These are phyloP conservation scores for Rhombomys opimus DNA, from an alignment of 2,113 vertebrate species.

Conservation along the genomic window DNA sequence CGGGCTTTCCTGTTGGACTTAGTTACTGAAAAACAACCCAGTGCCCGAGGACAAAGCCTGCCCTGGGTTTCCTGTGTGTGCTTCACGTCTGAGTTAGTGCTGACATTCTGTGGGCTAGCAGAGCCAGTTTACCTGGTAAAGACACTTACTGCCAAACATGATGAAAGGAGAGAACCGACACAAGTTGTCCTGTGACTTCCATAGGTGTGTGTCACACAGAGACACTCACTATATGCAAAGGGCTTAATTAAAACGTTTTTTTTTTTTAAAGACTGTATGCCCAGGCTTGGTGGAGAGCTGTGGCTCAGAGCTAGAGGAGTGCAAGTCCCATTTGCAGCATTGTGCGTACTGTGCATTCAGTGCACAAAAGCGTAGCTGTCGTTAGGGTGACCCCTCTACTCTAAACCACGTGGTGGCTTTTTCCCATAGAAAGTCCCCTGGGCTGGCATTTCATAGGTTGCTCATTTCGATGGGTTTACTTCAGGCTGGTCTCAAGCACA, in stretches of 20 bases:
- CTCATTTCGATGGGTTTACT: background rate
- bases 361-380: background rate
- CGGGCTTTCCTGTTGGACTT: constrained; percentile 56
- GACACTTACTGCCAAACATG: too few species aligned
- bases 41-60: constrained; percentile 9
- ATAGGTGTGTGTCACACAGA: background rate
- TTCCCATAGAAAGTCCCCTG: background rate
- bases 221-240: background rate
- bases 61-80: background rate
- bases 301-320: background rate
- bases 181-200: background rate
- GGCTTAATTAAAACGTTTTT: background rate
- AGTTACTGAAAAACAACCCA: constrained; percentile 13
- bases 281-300: background rate
- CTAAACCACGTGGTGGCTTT: background rate
- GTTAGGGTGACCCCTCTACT: background rate
- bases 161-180: background rate
- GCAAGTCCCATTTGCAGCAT: background rate
- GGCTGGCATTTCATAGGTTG: background rate
- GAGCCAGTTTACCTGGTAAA: background rate
- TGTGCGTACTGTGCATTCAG: background rate
- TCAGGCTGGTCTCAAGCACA: background rate
- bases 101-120: background rate
- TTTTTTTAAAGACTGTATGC: background rate
- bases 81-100: background rate